Base-by-base conservation (phyloP, 2,113 vertebrate species). In the Etheostoma cragini region DNA sequence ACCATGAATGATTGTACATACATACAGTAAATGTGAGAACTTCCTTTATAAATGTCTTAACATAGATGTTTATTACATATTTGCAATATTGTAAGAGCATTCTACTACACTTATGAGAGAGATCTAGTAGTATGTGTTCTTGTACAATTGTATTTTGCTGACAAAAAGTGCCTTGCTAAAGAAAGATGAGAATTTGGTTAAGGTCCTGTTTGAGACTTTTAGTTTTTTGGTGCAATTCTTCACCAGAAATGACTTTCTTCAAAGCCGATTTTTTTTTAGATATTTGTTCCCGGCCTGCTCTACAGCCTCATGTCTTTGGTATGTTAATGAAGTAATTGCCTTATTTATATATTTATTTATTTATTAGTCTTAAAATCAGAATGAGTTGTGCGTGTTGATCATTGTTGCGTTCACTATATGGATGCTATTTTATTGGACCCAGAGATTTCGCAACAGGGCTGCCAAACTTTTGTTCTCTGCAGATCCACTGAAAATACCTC, bases 221-320 rank as follows among this genome's bases (percentile, higher is more conserved):
- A 13, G n/a, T 33, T 70, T 75, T 22, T 17, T 50, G 33, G 26
- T 4, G 8, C 35, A 33, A 66, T 49, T 35, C 17, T 2, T 47
- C 49, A 61, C 7, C 53, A 26, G 8, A 53, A 69, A 53, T 63
- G 6, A 17, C 47, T 19, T 42, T 61, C 46, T 78, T 46, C n/a
- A 13, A 38, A 82, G 35, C 11, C 26, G n/a, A 67, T 26, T 35
- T 76, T n/a, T 64, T 26, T 26, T 26, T 26, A 30, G 35, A 21
- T 73, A 53, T 45, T 61, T 68, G 3, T 47, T 15, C 19, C 49
- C 15, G 24, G 45, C 21, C 38, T 26, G 53, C 63, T 65, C 61
- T n/a, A 35, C 57, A 54, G 58, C 46, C 38, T 79, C 24, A n/a
- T 45, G 33, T 78, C 73, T 86, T 79, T 76, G 76, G 76, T 72